phyloP scores from a whole-genome alignment of 2,797 vertebrate species.

The Hypotaenidia okinawae region DNA sequence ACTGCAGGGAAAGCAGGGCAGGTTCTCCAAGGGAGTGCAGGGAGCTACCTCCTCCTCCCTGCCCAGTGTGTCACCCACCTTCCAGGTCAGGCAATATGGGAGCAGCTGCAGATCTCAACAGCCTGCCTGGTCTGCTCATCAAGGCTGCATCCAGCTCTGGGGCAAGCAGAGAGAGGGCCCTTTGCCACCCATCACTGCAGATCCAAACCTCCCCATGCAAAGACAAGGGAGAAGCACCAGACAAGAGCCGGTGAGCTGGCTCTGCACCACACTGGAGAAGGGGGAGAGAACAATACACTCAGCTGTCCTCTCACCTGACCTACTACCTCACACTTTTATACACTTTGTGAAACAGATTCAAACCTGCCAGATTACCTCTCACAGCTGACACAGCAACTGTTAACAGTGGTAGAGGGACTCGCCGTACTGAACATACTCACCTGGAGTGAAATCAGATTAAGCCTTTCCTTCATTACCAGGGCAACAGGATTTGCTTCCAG shows the following conservation, averaged over 20 bases:
- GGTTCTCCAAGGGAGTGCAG: not conserved
- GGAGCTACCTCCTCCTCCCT: not conserved
- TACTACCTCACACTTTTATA: not conserved
- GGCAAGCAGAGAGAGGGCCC: not conserved
- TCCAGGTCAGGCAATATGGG: not conserved
- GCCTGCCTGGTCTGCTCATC: not conserved
- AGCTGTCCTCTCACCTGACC: not conserved
- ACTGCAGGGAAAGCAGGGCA: not conserved
- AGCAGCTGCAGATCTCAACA: not conserved
- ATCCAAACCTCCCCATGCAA: not conserved
- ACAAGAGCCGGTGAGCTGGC: not conserved
- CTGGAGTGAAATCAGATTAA: conserved; percentile 4
- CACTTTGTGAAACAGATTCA: not conserved
- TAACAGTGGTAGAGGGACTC: not conserved
- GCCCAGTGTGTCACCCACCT: not conserved
- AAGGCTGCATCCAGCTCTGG: not conserved
- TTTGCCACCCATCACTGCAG: not conserved
- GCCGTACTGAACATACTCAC: not conserved
- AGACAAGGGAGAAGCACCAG: not conserved
- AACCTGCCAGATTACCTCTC: not conserved
- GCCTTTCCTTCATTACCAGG: not conserved
- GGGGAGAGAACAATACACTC: not conserved
- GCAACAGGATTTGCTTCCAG: not conserved
- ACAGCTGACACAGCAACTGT: not conserved
- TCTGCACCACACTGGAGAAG: not conserved